Base-by-base conservation (phyloP, 2,888 invertebrate genomes). In the Habrosyne pyritoides region DNA sequence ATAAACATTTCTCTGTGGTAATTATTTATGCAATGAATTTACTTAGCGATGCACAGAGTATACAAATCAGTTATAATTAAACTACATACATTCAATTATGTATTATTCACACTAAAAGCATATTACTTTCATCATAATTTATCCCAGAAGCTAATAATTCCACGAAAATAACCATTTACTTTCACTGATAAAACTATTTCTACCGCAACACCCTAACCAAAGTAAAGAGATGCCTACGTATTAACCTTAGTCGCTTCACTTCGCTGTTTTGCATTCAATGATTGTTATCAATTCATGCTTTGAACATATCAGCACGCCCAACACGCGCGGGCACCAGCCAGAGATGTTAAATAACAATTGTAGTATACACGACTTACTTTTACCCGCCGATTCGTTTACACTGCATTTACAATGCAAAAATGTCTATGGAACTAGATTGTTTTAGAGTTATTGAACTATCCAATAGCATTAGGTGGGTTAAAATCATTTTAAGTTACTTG, bases 201-300 rank as follows among this genome's bases (percentile, higher is more conserved):
- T 24, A 24, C 3, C 3, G 7, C 24, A 3, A 24, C 7, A 24
- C 24, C 24, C 24, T 5, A 24, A 5, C 3, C 14, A 14, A 36
- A 14, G n/a, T 4, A n/a, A 12, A 36, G 14, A 36, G 1, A 6
- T 14, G 10, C 24, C 33, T 42, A 18, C 2, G 18, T 12, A 7
- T 18, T 8, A 18, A 2, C 2, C 8, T 18, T 14, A 42, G 42
- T 42, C 18, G 18, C 42, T 42, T 42, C 47, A 54, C 47, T 30
- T 14, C 46, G 42, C 71, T 71, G 58, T 66, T 79, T 81, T 79
- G 78, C 79, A 77, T 79, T 75, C 71, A 75, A 75, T 74, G 81
- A 80, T 81, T 66, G 69, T 75, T 70, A 82, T 81, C 81, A 58
- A n/a, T 28, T 49, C 26, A 52, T 18, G 55, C 59, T 61, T 63